Evolutionary conservation across 2,888 invertebrate genomes (phyloP).

Genomic region (Ectemnius continuus): DNA sequence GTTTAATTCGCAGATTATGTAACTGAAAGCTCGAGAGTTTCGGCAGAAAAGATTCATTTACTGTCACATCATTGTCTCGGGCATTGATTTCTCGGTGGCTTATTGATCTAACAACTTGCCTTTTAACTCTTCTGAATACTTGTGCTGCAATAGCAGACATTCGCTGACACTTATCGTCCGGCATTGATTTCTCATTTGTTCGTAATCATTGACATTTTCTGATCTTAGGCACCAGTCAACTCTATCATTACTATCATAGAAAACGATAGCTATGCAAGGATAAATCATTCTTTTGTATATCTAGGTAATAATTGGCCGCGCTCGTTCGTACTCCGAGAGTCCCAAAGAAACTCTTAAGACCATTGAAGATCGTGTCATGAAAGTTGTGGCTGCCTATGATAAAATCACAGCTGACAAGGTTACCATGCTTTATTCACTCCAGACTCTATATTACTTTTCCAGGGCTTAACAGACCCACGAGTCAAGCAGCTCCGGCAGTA

Average conservation of each 20-base stretch:
- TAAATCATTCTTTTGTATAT: slow-evolving; percentile 24
- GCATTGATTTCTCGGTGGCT: not conserved
- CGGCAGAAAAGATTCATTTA: not conserved
- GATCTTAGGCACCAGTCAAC: too few species aligned
- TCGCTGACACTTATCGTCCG: not conserved
- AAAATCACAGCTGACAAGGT: slow-evolving; percentile 94
- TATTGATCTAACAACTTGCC: not conserved
- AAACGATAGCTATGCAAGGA: not conserved
- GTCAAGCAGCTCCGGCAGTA: slow-evolving; percentile 82
- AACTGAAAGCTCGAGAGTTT: slow-evolving; percentile 48
- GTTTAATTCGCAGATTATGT: slow-evolving; percentile 59
- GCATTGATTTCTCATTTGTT: too few species aligned
- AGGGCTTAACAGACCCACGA: slow-evolving; percentile 83
- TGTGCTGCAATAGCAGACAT: not conserved
- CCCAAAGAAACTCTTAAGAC: slow-evolving; percentile 81
- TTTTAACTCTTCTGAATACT: slow-evolving; percentile 4
- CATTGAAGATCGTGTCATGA: slow-evolving; percentile 89
- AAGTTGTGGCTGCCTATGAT: slow-evolving; percentile 93
- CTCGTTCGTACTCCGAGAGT: slow-evolving; percentile 75
- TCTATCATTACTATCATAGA: not conserved
- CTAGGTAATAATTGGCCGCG: slow-evolving; percentile 37
- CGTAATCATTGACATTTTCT: too few species aligned
- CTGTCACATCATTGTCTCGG: not conserved
- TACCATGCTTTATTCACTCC: slow-evolving; percentile 71
- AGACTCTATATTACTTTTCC: slow-evolving; percentile 74